A percentile compares a stretch with the other conserved stretches of the same genome.
Conservation (phyloP, 2,888 invertebrate genomes). For the Lydus trimaculatus region DNA sequence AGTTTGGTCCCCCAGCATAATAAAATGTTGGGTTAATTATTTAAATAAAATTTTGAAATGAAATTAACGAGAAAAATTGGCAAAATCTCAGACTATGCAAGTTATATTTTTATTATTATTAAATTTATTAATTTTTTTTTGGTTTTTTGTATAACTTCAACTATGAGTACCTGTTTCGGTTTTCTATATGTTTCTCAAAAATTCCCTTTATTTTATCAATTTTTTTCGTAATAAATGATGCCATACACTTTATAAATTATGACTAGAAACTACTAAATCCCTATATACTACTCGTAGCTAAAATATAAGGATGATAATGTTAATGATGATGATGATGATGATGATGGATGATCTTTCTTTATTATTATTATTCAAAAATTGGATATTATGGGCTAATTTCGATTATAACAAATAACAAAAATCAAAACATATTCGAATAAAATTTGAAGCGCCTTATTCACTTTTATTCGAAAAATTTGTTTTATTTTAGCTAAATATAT, state of each 20-base stretch:
- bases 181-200: slow-evolving; percentile 24
- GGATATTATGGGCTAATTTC: slow-evolving; percentile 16
- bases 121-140: slow-evolving; percentile 23
- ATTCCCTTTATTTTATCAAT: slow-evolving; percentile 15
- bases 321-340: slow-evolving; percentile 25
- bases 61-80: slow-evolving; percentile 33
- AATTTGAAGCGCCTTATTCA: slow-evolving; percentile 28
- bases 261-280: slow-evolving; percentile 48
- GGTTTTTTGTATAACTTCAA: not conserved
- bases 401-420: not conserved
- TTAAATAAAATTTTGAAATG: slow-evolving; percentile 12
- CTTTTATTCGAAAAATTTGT: slow-evolving; percentile 9
- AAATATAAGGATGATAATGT: slow-evolving; percentile 53
- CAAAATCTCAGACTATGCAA: slow-evolving; percentile 43
- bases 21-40: slow-evolving; percentile 41
- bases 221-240: slow-evolving; percentile 44
- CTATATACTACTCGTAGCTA: slow-evolving; percentile 56
- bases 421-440: slow-evolving; percentile 12
- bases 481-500: slow-evolving; percentile 45
- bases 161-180: slow-evolving; percentile 46
- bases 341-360: slow-evolving; percentile 24
- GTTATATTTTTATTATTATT: slow-evolving; percentile 20
- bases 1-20: slow-evolving; percentile 48
- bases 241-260: slow-evolving; percentile 52
- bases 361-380: slow-evolving; percentile 15